These are phyloP conservation scores for Aegithalos caudatus DNA, from an alignment of 2,113 vertebrate species.

Conservation along the genomic window DNA sequence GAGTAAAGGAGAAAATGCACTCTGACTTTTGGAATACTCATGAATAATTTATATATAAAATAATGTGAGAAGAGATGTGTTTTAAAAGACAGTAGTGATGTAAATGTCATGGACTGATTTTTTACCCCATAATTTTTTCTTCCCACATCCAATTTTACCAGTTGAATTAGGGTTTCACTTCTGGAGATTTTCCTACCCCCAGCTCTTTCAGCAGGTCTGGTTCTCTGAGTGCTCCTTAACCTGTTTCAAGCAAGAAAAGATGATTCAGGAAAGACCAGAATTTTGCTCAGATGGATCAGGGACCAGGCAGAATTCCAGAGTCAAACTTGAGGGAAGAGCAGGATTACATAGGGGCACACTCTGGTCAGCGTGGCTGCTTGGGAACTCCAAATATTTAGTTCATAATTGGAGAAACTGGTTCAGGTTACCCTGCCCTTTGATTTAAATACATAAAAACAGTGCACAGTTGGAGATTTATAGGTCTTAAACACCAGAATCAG, in stretches of 20 bases:
- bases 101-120: neutral
- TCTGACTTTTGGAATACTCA: neutral
- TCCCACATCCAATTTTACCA: neutral
- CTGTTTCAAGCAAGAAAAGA: neutral
- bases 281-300: neutral
- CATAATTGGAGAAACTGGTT: neutral
- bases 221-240: neutral
- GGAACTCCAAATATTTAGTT: neutral
- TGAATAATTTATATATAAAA: neutral
- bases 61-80: accelerated
- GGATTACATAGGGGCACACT: neutral
- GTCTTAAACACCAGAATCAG: neutral
- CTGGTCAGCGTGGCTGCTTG: neutral
- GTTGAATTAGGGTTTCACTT: accelerated
- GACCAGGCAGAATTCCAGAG: neutral
- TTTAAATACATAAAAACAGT: neutral
- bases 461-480: neutral
- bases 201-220: neutral
- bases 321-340: neutral
- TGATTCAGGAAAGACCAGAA: neutral
- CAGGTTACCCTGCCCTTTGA: constrained; percentile 10
- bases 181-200: neutral
- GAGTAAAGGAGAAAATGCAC: neutral
- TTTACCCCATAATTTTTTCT: neutral
- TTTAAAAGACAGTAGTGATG: neutral